A percentile compares a stretch with the other conserved stretches of the same genome.
Conservation (phyloP, 1,140 invertebrate species). For the Pectinophora gossypiella region DNA sequence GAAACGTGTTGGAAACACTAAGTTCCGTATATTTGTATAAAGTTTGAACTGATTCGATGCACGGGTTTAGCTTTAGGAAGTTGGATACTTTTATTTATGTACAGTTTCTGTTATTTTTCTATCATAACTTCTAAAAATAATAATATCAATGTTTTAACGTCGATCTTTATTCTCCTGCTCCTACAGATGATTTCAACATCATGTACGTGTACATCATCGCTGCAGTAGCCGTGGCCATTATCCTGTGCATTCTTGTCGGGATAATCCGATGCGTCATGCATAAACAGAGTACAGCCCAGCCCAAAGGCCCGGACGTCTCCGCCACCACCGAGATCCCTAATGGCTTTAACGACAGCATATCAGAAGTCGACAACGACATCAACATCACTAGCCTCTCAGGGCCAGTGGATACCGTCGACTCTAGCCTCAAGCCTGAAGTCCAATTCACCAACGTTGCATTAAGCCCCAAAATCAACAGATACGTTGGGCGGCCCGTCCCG, state of each 20-base stretch:
- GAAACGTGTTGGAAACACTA: too few relatives aligned
- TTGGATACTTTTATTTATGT: too few relatives aligned
- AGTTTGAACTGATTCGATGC: too few relatives aligned
- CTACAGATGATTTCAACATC: conserved; percentile 56
- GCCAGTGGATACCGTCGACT: conserved; percentile 64
- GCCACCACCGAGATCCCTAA: conserved; percentile 72
- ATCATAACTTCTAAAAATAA: too few relatives aligned
- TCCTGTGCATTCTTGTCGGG: conserved; percentile 49
- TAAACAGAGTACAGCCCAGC: conserved; percentile 49
- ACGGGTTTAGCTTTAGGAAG: too few relatives aligned
- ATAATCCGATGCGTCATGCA: conserved; percentile 50
- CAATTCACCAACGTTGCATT: conserved; percentile 63
- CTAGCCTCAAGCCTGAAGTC: conserved; percentile 61
- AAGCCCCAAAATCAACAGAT: conserved; percentile 67
- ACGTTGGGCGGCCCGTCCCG: conserved; percentile 64
- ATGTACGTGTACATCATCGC: conserved; percentile 66
- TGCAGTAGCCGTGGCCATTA: conserved; percentile 38
- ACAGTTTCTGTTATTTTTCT: too few relatives aligned
- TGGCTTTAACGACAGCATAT: conserved; percentile 74
- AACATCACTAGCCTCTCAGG: conserved; percentile 68
- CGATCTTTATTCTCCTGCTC: too few relatives aligned
- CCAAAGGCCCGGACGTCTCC: conserved; percentile 69
- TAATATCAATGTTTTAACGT: too few relatives aligned
- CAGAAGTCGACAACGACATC: conserved; percentile 73
- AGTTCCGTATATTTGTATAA: too few relatives aligned